Base-by-base conservation (phyloP, 2,797 vertebrate genomes). In the Artibeus jamaicensis region DNA sequence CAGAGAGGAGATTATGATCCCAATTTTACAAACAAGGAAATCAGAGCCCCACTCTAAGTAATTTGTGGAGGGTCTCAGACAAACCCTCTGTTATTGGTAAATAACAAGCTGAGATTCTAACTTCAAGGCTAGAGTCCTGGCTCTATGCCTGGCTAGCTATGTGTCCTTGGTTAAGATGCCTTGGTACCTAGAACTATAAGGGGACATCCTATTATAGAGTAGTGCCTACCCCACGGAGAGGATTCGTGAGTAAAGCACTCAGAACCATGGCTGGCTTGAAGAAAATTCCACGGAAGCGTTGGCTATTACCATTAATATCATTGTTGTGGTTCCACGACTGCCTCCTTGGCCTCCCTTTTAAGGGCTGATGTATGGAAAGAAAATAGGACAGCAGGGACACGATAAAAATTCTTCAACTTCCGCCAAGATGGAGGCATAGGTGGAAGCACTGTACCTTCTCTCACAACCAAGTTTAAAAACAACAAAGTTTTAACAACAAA, bases 181-280 rank as follows among this genome's bases (percentile, higher is more conserved):
- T n/a, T 82, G 34, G n/a, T 59, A 46, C 55, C 46, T 19, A 50
- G 24, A 94, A 76, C 53, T 84, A 44, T 68, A 65, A 89, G 9
- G n/a, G 9, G 53, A 1, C 55, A 16, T 42, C 4, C 14, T 14
- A 32, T 32, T n/a, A 62, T 62, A n/a, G 62, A 59, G 8, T 6
- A 55, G 53, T 11, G 32, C 18, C 68, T 74, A 18, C 16, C 15
- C 74, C 19, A 21, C 2, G 65, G 70, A 77, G n/a, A 78, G 16
- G 29, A 89, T 44, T 74, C 15, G 22, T 57, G 21, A 91, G 44
- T 14, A 65, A 74, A 89, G 29, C 44, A 39, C 39, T 78, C 26
- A 78, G 91, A 93, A 87, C 65, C 83, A 78, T 83, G 70, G 24
- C 70, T 81, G 59, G 29, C 55, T 89, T 42, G 67, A 74, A 92